Conservation (phyloP, 2,888 invertebrate species). For the Psylliodes chrysocephalus region DNA sequence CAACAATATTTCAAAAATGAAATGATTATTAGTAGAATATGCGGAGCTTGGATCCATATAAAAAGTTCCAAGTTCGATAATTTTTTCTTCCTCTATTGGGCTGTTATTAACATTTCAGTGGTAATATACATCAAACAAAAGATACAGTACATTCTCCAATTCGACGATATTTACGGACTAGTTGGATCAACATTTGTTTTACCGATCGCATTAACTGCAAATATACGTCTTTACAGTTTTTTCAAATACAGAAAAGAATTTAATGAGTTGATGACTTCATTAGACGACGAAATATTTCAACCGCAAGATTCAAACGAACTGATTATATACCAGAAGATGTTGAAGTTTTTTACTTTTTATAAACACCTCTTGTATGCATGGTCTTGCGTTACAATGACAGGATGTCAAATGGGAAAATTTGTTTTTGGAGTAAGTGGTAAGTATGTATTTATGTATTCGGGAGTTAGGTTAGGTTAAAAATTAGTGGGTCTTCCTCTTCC, state of each 20-base stretch:
- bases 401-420: conserved; percentile 6
- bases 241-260: conserved; percentile 10
- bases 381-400: not conserved
- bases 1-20: not conserved
- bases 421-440: conserved; percentile 8
- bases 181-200: not conserved
- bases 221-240: not conserved
- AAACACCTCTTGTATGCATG: not conserved
- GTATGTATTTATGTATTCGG: not conserved
- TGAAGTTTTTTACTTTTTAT: not conserved
- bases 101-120: not conserved
- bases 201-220: not conserved
- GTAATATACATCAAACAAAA: not conserved
- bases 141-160: not conserved
- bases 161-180: not conserved
- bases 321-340: not conserved
- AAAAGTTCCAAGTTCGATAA: not conserved
- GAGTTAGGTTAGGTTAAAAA: too few species aligned
- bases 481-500: too few species aligned
- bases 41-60: conserved; percentile 4
- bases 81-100: not conserved
- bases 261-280: not conserved
- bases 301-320: not conserved
- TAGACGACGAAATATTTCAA: conserved; percentile 1
- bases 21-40: not conserved